Evolutionary conservation across 2,797 vertebrate species (phyloP).

Genomic region (Morus bassanus): DNA sequence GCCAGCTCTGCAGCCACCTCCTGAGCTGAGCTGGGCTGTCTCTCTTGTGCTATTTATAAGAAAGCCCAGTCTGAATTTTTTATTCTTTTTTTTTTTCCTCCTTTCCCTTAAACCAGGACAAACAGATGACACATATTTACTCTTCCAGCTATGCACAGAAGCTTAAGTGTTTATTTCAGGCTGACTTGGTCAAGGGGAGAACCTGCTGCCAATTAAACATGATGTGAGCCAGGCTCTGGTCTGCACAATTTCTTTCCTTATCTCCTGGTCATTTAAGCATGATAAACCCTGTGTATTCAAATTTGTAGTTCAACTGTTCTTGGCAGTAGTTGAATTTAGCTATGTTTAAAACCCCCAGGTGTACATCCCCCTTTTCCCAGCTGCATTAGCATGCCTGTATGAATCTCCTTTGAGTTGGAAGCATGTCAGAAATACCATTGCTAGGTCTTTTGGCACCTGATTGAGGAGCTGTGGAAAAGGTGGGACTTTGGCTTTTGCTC

Average conservation of each 20-base stretch:
- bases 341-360: not conserved
- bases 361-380: not conserved
- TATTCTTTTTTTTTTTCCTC: fast-evolving
- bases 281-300: not conserved
- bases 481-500: not conserved
- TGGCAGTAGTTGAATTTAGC: not conserved
- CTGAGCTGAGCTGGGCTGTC: not conserved
- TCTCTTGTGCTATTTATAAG: slow-evolving; percentile 26
- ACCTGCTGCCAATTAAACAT: not conserved
- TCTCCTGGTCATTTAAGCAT: not conserved
- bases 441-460: not conserved
- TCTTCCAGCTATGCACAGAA: not conserved
- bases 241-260: not conserved
- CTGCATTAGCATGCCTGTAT: fast-evolving
- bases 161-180: not conserved
- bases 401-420: not conserved
- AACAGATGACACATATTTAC: not conserved
- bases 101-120: not conserved
- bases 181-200: not conserved
- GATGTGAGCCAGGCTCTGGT: not conserved
- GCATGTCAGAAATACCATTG: not conserved
- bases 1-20: slow-evolving; percentile 13
- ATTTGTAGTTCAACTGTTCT: not conserved
- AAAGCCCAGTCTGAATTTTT: not conserved
- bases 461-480: not conserved